Evolutionary conservation across 2,888 invertebrate genomes (phyloP), one percentile per base, ranked within the genome.

Genomic region (Hemicrepidius hirtus): DNA sequence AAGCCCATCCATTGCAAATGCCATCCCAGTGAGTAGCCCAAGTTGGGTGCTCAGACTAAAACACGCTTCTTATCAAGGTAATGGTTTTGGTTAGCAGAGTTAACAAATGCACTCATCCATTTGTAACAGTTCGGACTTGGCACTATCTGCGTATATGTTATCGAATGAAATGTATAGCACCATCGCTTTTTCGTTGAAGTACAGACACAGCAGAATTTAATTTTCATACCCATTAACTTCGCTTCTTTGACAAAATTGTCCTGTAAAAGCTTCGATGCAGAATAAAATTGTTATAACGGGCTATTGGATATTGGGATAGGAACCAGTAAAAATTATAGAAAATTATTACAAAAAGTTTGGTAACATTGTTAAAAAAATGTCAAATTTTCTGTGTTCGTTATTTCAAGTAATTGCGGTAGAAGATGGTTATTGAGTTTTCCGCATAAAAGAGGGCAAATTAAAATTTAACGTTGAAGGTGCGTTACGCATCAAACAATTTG

Each of bases 1-100:
- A 72, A 75, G 46, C 78, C 77, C 81, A 83, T 84, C 82, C 82
- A 84, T 84, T 84, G 84, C 83, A 82, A 84, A 84, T 84, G 81
- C 77, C 82, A 81, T 81, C 80, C 78, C 77, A 77, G 75, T 77
- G 80, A 80, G 79, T 79, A 79, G 79, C 73, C 73, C 67, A 74
- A 75, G 77, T 77, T 71, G 75, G 78, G 79, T 81, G 81, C 82
- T 82, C 80, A 78, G 80, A 69, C 80, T 75, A 77, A 81, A 80
- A 79, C 80, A 74, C 78, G 71, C 70, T 80, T 81, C 83, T 84
- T 83, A 83, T 84, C 83, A 82, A 78, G 76, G 78, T 82, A 81
- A 82, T 83, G 82, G 82, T 79, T 80, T 79, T 76, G 77, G 81
- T 79, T 69, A 66, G 75, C 57, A 60, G 71, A 63, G 72, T 67